Evolutionary conservation across 2,888 invertebrate genomes (phyloP), one percentile per base, ranked within the genome.

Genomic region (Cabera pusaria): DNA sequence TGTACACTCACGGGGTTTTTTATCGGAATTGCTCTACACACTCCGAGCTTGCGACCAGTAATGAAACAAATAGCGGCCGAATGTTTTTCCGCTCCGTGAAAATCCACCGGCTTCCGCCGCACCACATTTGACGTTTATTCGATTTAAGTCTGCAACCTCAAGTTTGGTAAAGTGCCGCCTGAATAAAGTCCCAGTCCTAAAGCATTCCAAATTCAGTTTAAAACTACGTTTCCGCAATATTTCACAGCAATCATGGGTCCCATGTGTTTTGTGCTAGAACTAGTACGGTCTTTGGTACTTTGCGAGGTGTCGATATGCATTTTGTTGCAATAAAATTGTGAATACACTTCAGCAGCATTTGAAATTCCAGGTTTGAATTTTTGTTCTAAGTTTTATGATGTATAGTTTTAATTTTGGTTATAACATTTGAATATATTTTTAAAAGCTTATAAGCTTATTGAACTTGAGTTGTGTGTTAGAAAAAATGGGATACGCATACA

Each of bases 101-200:
- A 57, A 59, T 52, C 52, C 43, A 34, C 29, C 39, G 49, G 46
- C 57, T 51, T 44, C 42, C 48, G 45, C 41, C 21, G 32, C 57
- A 58, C 72, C 71, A 64, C 72, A 70, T 76, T 67, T 80, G 80
- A 83, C 80, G 70, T 77, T 80, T 72, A 84, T 83, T 83, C 76
- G 72, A 79, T 81, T 82, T 76, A 72, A 75, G 73, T 66, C 71
- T 66, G 51, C 61, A 59, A 52, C 50, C 57, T 46, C 66, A 61
- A 72, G 68, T 73, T 71, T 56, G 55, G 58, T 59, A 61, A 70
- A 78, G 65, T 66, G 68, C 55, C 64, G 58, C 63, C 64, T 69
- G 70, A 76, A 78, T 77, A 72, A 72, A 80, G 72, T 77, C 72
- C 59, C 52, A 64, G 64, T 59, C 68, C 64, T 69, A 68, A 77